Evolutionary conservation across 2,113 vertebrate genomes (phyloP), one percentile per base, ranked within the genome.

Genomic region (Coreoperca whiteheadi): DNA sequence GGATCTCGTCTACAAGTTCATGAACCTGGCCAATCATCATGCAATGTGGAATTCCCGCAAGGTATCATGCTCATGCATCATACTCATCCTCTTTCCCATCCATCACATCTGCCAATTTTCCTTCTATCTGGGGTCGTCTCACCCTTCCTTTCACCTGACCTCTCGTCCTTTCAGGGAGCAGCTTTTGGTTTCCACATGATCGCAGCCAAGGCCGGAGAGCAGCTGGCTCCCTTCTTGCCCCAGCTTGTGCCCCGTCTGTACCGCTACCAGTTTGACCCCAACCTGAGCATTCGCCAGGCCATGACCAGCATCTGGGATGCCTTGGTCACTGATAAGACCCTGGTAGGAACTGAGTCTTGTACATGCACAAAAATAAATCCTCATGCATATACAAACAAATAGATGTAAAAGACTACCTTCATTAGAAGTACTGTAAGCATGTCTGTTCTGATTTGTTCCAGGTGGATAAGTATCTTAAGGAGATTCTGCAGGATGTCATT

Each of bases 231-330:
- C 0, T 99, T 97, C 89, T 94, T 99, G 84, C 95, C 98, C 16
- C 97, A 98, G 71, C 93, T 99, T 6, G 96, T 99, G 78, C 98
- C 98, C 8, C 97, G 98, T 14, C 97, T 99, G 59, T 99, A 99
- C 87, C 96, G 97, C 73, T 99, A 99, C 87, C 98, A 99, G 93
- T 99, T 99, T 95, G 98, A 99, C 87, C 98, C 98, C 65, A 99
- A 99, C 93, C 92, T 98, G 88, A 96, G 95, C 81, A 97, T 99
- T 86, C 96, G 98, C 30, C 97, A 98, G 89, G 98, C 98, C 65
- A 99, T 99, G 98, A 99, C 97, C 67, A 98, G 98, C 94, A 99
- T 99, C 93, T 99, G 98, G 98, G 97, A 98, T 48, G 98, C 98
- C 0, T 73, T 99, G 56, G 98, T 99, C 85, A 97, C 97, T 0